Conservation (phyloP, 1,140 invertebrate species). For the Homarus americanus region DNA sequence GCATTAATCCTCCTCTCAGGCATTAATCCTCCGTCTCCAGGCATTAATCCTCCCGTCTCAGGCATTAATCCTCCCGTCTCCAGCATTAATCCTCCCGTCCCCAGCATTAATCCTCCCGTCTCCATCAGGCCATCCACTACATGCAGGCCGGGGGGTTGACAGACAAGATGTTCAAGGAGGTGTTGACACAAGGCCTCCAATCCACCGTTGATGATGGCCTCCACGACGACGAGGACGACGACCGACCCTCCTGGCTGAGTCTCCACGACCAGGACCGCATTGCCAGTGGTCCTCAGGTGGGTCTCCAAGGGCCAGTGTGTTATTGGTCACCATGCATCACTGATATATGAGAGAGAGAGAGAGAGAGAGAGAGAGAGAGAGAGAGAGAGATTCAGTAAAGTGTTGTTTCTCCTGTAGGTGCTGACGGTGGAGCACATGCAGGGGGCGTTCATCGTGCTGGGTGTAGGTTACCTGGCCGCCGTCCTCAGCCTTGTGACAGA, state of each 20-base stretch:
- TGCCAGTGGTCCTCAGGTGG: background rate
- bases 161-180: constrained; percentile 35
- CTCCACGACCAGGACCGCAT: constrained; percentile 13
- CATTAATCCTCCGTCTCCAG: no score
- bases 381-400: background rate
- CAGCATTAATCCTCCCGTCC: no score
- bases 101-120: background rate
- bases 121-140: constrained; percentile 37
- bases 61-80: no score
- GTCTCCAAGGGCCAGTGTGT: no score
- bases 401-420: no score
- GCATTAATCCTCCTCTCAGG: no score
- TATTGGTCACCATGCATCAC: no score
- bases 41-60: no score
- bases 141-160: constrained; percentile 38
- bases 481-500: no score
- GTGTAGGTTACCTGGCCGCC: no score
- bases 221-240: background rate
- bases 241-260: constrained; percentile 21
- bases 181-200: constrained; percentile 14
- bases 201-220: background rate
- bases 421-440: no score
- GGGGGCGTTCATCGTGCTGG: no score
- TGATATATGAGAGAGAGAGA: background rate
- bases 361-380: background rate